phyloP scores from a whole-genome alignment of 1,140 invertebrate species.

The Solenopsis fugax region DNA sequence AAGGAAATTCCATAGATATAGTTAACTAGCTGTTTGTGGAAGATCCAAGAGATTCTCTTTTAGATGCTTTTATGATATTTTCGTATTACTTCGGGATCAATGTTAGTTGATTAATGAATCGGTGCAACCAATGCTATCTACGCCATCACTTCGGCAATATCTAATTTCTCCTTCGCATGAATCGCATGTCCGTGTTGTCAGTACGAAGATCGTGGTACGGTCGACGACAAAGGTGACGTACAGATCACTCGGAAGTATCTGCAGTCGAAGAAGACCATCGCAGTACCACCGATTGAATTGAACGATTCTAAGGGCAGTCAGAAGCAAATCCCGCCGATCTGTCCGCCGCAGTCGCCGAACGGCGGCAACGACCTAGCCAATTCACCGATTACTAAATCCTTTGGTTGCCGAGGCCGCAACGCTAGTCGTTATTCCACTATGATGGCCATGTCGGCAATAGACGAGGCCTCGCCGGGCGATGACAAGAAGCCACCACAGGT shows the following conservation, averaged over 20 bases:
- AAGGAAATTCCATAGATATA: too few relatives aligned
- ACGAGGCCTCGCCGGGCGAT: not conserved
- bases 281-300: not conserved
- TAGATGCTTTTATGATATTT: not conserved
- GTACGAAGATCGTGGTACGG: constrained; percentile 50
- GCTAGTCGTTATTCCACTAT: constrained; percentile 21
- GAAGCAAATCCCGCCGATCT: constrained; percentile 21
- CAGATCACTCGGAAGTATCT: constrained; percentile 40
- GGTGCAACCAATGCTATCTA: not conserved
- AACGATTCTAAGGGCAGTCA: not conserved
- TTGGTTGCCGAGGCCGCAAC: too few relatives aligned
- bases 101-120: not conserved
- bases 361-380: not conserved
- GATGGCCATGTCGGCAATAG: constrained; percentile 6
- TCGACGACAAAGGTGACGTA: constrained; percentile 45
- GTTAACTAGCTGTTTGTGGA: not conserved
- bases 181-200: constrained; percentile 5
- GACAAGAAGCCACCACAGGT: not conserved
- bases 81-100: not conserved
- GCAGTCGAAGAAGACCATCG: not conserved
- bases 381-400: not conserved
- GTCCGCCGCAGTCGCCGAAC: not conserved
- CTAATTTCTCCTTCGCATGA: not conserved
- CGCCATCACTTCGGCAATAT: not conserved
- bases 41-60: not conserved